Base-by-base conservation (phyloP, 2,888 invertebrate species). In the Athalia rosae region DNA sequence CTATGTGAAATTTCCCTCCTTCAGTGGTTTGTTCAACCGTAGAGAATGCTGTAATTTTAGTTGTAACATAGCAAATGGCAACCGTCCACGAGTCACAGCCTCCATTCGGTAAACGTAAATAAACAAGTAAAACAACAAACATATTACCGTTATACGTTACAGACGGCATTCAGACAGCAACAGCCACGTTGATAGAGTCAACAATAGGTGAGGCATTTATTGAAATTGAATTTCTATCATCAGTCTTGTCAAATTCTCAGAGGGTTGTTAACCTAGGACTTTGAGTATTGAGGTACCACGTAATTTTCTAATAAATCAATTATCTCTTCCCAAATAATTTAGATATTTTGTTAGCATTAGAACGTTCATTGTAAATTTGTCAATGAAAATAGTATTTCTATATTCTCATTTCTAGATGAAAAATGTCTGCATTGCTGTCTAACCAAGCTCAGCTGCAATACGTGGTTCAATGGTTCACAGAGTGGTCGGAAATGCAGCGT, bases 401-500 rank as follows among this genome's bases (percentile, higher is more conserved):
- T 9, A 41, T 76, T 76, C 77, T 76, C 62, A 81, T 83, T 8
- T 76, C 6, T 76, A 87, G 85, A 82, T 83, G 78, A 85, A 81
- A 84, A 59, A 90, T 90, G 90, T 87, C 88, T 78, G 86, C 89
- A 50, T 87, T 89, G 80, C 87, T 92, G 74, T 91, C 92, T 79
- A 89, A 93, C 53, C 95, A 95, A 86, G 94, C 94, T 3, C 96
- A 97, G 90, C 91, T 97, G 84, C 92, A 95, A 77, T 97, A 96
- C 88, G 91, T 97, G 82, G 91, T 95, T 78, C 95, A 96, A 87
- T 97, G 97, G 97, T 97, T 97, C 86, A 93, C 93, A 85, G 96
- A 97, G 90, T 97, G 96, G 93, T 96, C 96, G 87, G 97, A 97
- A 87, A 92, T 97, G 89, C 97, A 97, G 88, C 92, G 95, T 77